Evolutionary conservation across 1,140 invertebrate genomes (phyloP).

Genomic region (Aphelenchoides fujianensis): DNA sequence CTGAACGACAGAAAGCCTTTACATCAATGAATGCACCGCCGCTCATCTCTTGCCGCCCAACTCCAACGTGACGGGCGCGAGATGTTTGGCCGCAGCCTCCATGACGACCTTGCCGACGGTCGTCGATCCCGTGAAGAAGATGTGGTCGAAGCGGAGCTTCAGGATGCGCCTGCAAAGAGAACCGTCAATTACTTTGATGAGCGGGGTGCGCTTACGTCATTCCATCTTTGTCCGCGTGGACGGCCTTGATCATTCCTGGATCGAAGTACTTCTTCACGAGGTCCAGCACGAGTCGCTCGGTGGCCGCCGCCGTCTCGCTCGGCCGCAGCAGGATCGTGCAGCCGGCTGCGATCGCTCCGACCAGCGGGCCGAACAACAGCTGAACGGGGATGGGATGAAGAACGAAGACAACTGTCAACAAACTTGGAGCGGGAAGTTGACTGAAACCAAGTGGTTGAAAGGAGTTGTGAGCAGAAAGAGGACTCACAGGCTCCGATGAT

Average conservation of each 20-base stretch:
- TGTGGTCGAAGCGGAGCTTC: constrained; percentile 86
- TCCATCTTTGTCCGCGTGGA: constrained; percentile 77
- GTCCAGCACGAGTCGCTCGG: constrained; percentile 73
- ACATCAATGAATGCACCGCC: not conserved
- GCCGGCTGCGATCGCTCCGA: constrained; percentile 85
- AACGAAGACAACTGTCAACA: not conserved
- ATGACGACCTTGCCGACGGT: constrained; percentile 80
- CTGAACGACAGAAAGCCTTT: constrained; percentile 48
- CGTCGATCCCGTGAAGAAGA: constrained; percentile 90
- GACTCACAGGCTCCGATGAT: constrained; percentile 73
- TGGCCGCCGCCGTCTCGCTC: constrained; percentile 74
- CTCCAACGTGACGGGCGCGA: constrained; percentile 88
- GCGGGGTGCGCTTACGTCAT: constrained; percentile 69
- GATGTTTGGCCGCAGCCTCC: constrained; percentile 78
- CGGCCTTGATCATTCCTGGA: constrained; percentile 66
- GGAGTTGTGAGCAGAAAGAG: too few species aligned
- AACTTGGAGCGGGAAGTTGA: too few species aligned
- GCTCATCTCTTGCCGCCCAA: constrained; percentile 80
- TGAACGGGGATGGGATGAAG: constrained; percentile 92
- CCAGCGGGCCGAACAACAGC: constrained; percentile 72
- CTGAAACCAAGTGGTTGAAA: too few species aligned
- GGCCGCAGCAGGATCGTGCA: constrained; percentile 89
- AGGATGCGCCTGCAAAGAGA: constrained; percentile 67
- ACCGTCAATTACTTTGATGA: constrained; percentile 66
- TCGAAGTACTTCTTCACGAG: constrained; percentile 86